These are phyloP conservation scores for Otis tarda DNA, from an alignment of 2,113 vertebrate species.

Conservation along the genomic window DNA sequence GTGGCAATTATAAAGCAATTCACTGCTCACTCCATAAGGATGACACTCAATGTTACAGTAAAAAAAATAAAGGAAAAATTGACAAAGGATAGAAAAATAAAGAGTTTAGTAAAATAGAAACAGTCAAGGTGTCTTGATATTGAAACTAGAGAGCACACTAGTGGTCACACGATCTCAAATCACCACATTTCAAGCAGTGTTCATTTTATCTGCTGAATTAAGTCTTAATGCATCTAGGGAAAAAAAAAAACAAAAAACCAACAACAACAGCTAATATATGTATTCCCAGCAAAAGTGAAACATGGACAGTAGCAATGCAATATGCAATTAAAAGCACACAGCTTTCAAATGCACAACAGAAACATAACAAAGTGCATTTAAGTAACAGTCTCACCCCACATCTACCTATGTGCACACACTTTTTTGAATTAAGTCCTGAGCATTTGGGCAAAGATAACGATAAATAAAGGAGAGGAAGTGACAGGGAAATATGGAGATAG, in stretches of 20 bases:
- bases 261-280: accelerated
- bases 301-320: not conserved
- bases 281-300: not conserved
- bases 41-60: not conserved
- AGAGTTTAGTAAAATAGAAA: not conserved
- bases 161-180: not conserved
- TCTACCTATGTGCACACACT: not conserved
- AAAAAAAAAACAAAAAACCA: too few species aligned
- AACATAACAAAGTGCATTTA: not conserved
- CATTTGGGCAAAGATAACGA: not conserved
- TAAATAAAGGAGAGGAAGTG: not conserved
- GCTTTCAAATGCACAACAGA: not conserved
- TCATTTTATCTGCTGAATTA: not conserved
- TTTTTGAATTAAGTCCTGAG: not conserved
- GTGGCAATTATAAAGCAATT: not conserved
- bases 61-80: not conserved
- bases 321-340: not conserved
- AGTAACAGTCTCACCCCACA: not conserved
- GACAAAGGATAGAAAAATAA: not conserved
- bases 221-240: not conserved
- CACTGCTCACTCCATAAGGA: not conserved
- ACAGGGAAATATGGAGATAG: not conserved
- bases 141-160: not conserved
- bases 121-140: not conserved
- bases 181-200: not conserved